These are phyloP conservation scores for Venustaconcha ellipsiformis DNA, from an alignment of 1,140 invertebrate genomes.

Conservation along the genomic window DNA sequence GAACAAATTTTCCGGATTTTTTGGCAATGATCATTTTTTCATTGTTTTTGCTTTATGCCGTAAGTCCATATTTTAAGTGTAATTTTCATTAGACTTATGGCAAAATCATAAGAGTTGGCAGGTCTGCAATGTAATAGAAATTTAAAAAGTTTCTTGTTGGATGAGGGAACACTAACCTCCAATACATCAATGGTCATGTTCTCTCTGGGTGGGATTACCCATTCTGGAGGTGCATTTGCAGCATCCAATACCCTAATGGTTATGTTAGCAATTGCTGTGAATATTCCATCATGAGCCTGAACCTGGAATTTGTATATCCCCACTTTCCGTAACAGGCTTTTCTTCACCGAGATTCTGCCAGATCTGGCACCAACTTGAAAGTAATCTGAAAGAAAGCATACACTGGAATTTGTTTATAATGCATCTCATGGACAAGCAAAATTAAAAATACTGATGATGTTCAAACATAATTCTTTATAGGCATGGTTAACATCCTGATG, in stretches of 20 bases:
- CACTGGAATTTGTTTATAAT: background rate
- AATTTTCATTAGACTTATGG: too few species aligned
- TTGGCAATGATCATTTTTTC: too few species aligned
- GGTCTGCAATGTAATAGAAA: too few species aligned
- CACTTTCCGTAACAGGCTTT: constrained; percentile 52
- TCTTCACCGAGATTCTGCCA: constrained; percentile 43
- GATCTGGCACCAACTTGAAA: constrained; percentile 37
- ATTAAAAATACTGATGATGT: too few species aligned
- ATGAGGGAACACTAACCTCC: constrained; percentile 49
- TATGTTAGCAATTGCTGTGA: constrained; percentile 37
- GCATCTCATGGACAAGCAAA: too few species aligned
- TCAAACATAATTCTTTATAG: too few species aligned
- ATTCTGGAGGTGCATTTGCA: constrained; percentile 85
- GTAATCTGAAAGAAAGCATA: constrained; percentile 37
- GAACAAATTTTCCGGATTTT: too few species aligned
- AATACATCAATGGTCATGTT: constrained; percentile 59
- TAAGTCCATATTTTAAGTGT: too few species aligned
- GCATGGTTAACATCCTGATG: too few species aligned
- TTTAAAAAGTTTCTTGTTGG: too few species aligned
- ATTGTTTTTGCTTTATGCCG: too few species aligned
- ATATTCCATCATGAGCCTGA: constrained; percentile 42
- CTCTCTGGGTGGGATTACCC: constrained; percentile 74
- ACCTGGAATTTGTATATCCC: constrained; percentile 52
- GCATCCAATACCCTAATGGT: constrained; percentile 73
- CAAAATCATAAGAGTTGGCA: too few species aligned